These are phyloP conservation scores for Pipistrellus kuhlii DNA, from an alignment of 2,797 vertebrate genomes.

Conservation along the genomic window DNA sequence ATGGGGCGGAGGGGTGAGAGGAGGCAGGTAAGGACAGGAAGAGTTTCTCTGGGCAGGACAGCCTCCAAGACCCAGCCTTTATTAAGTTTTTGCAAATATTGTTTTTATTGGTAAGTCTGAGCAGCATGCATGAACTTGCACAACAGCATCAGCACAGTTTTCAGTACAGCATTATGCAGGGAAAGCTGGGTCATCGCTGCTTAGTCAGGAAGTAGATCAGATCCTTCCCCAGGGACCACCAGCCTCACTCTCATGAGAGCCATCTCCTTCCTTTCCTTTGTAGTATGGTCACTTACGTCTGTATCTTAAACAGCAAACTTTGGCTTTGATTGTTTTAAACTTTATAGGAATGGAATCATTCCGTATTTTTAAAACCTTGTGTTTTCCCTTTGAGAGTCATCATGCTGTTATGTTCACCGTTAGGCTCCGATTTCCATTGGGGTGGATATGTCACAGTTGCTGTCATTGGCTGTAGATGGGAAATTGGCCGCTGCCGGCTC, in stretches of 20 bases:
- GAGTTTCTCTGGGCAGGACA: not conserved
- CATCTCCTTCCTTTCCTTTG: not conserved
- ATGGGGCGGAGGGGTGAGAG: too few relatives aligned
- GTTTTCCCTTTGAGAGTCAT: not conserved
- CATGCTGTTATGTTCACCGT: rapidly evolving
- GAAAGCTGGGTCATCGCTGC: not conserved
- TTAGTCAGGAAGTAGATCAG: not conserved
- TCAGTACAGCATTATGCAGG: not conserved
- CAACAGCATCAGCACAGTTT: not conserved
- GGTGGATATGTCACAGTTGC: not conserved
- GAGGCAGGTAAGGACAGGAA: not conserved
- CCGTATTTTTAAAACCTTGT: not conserved
- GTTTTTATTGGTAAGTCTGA: not conserved
- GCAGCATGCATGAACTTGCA: not conserved
- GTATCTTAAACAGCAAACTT: not conserved
- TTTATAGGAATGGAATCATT: not conserved
- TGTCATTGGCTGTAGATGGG: not conserved
- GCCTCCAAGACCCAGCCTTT: not conserved
- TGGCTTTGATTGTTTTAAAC: not conserved
- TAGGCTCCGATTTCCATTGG: not conserved
- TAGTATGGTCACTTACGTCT: not conserved
- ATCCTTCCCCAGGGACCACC: not conserved
- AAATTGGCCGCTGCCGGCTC: not conserved
- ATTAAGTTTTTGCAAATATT: not conserved
- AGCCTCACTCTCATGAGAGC: not conserved